These are phyloP conservation scores for Natrix natrix DNA, from an alignment of 2,797 vertebrate genomes.

Conservation along the genomic window DNA sequence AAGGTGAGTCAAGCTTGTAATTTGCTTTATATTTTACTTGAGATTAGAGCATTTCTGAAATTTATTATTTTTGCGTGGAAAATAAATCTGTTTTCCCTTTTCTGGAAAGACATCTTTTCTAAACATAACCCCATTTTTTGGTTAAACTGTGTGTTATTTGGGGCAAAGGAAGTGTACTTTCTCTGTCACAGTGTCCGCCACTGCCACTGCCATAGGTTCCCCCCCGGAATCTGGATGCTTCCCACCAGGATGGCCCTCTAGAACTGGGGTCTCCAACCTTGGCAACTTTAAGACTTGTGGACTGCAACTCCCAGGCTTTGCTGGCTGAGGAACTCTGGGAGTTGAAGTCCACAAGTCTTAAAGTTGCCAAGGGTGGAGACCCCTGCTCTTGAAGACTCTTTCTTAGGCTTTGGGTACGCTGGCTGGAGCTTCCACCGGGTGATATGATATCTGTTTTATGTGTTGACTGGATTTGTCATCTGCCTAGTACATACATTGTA, in stretches of 20 bases:
- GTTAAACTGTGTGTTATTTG: background rate
- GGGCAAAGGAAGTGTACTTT: background rate
- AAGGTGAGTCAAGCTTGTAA: conserved; percentile 75
- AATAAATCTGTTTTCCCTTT: conserved; percentile 24
- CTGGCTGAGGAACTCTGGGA: no score
- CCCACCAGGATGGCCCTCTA: background rate
- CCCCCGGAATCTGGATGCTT: background rate
- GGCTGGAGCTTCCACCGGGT: background rate
- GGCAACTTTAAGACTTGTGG: no score
- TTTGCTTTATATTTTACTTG: conserved; percentile 32
- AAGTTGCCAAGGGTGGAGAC: no score
- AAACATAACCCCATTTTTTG: background rate
- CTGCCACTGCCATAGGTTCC: background rate
- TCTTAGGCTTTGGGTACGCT: background rate
- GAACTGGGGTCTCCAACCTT: no score
- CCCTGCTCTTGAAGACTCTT: background rate
- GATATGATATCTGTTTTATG: background rate
- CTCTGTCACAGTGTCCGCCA: background rate
- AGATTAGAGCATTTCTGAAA: background rate
- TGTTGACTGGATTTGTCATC: background rate
- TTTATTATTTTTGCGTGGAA: background rate
- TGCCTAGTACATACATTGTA: background rate
- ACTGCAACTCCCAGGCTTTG: no score
- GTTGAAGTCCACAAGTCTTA: no score
- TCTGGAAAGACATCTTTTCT: background rate